Percentiles rank a stretch among this genome's conserved stretches.
phyloP scores from a whole-genome alignment of 2,113 vertebrate species.

The Forbesichthys agassizii region DNA sequence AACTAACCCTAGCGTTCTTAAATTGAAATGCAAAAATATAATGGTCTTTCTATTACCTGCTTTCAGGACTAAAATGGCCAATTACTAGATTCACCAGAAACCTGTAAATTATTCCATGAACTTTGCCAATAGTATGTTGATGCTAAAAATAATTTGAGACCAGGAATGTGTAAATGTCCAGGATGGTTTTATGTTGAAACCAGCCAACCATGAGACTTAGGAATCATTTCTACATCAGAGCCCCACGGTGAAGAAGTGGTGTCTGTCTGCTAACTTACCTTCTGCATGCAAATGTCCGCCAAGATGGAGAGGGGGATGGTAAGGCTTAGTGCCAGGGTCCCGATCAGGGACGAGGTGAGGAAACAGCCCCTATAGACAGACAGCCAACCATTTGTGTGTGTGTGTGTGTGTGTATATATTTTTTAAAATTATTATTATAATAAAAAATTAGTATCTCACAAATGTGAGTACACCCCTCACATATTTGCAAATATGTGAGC shows the following conservation, averaged over 20 bases:
- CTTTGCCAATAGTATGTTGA: not conserved
- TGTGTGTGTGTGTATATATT: too few species aligned
- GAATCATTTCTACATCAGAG: not conserved
- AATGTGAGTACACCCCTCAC: too few species aligned
- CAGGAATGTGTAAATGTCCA: not conserved
- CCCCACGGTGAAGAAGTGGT: not conserved
- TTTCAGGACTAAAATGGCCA: not conserved
- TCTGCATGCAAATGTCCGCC: constrained; percentile 95
- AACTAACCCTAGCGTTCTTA: too few species aligned
- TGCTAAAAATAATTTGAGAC: not conserved
- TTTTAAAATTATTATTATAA: too few species aligned
- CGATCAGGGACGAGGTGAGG: constrained; percentile 95
- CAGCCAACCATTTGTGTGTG: not conserved
- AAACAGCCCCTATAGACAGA: constrained; percentile 88
- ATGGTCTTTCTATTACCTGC: too few species aligned
- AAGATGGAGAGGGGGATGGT: constrained; percentile 97
- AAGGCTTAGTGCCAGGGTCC: constrained; percentile 93
- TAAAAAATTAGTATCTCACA: too few species aligned
- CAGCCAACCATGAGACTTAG: not conserved
- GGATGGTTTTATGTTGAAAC: not conserved
- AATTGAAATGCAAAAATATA: too few species aligned
- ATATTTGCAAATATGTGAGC: too few species aligned
- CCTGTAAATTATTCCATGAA: not conserved
- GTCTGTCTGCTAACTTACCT: constrained; percentile 73
- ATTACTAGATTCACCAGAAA: not conserved